Evolutionary conservation across 1,140 invertebrate species (phyloP), one percentile per base, ranked within the genome.

Genomic region (Aphidius ervi): DNA sequence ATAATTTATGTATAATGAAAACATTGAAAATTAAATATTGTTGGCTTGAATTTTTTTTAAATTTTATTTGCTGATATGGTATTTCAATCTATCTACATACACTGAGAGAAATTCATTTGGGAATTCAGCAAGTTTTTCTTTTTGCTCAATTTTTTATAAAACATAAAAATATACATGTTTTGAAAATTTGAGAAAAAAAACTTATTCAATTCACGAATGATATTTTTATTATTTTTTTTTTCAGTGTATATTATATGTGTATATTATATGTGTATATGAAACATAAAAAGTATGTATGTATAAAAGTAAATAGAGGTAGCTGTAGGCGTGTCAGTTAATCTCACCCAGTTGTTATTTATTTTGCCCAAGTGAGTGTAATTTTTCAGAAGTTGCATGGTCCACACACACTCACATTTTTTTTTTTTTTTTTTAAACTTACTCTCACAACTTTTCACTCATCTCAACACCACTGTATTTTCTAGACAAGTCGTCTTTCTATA

Each of bases 291-390:
- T 65, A 65, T 68, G 58, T 60, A 46, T 59, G 46, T 61, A 62
- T 68, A 58, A 66, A 65, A 65, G 70, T 31, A 72, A 71, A 70
- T 70, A 71, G 71, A 71, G 59, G 64, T 65, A 67, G 9, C n/a
- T 60, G 65, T 69, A 68, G 65, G 69, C 60, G 68, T 67, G 41
- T 49, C 63, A 63, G 65, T 31, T 31, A 31, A 31, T 31, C 23
- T 31, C 23, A 31, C 23, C 23, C 61, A 58, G 52, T 65, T 53
- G 65, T 74, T 75, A 74, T 74, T 75, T 75, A 74, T 75, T 74
- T 75, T 68, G 66, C 23, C 23, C 68, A 49, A 65, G 74, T 67
- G 74, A 74, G 65, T 68, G 72, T 74, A 75, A 74, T 75, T 75
- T 75, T 74, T 75, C 74, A 75, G 70, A 69, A 67, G 63, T 64